Conservation (phyloP, 1,140 invertebrate genomes). For the Eupristina koningsbergeri region DNA sequence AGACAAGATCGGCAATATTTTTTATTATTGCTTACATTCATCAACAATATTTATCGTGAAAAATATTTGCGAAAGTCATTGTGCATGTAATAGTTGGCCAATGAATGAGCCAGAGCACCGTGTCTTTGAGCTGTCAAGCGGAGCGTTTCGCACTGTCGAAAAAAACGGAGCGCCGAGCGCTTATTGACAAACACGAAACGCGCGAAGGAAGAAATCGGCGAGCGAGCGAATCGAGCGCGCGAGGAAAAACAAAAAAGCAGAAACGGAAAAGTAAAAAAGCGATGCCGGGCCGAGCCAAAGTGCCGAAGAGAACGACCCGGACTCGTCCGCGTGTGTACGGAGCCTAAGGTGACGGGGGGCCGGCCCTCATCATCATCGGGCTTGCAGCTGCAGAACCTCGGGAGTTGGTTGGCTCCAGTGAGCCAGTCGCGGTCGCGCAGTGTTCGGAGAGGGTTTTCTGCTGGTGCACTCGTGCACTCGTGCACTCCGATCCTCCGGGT, state of each 20-base stretch:
- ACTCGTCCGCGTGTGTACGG: background rate
- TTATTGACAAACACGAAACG: too few relatives aligned
- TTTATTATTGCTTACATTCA: too few relatives aligned
- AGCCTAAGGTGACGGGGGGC: background rate
- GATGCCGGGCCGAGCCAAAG: too few relatives aligned
- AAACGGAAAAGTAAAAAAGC: background rate
- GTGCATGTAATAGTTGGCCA: background rate
- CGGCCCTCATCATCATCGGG: background rate
- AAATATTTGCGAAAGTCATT: too few relatives aligned
- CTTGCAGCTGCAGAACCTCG: background rate
- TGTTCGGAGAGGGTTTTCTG: conserved; percentile 15
- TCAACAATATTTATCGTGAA: too few relatives aligned
- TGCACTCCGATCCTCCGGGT: background rate
- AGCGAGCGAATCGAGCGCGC: background rate
- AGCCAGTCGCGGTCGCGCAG: conserved; percentile 10
- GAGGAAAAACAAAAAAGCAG: background rate
- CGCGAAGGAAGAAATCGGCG: background rate
- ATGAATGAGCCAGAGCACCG: background rate
- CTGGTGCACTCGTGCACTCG: too few relatives aligned
- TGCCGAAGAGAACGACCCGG: background rate
- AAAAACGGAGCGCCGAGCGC: too few relatives aligned
- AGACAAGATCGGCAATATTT: too few relatives aligned
- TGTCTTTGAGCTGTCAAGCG: too few relatives aligned
- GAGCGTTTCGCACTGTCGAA: too few relatives aligned
- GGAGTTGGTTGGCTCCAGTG: background rate